Conservation (phyloP, 2,113 vertebrate genomes). For the Entomyzon cyanotis region DNA sequence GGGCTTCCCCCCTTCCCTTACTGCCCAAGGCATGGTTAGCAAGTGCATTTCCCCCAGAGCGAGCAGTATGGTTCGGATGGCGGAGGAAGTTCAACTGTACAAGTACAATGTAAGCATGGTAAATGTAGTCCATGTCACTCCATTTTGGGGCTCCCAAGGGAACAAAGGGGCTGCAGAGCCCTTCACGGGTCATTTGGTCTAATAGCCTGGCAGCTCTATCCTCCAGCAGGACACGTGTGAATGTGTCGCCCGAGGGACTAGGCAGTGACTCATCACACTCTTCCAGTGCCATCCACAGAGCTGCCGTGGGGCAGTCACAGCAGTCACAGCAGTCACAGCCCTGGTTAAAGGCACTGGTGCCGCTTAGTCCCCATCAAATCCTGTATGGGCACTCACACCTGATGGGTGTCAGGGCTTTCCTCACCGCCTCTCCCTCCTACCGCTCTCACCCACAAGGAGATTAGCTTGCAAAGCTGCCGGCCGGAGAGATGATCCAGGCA, state of each 20-base stretch:
- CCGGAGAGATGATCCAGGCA: neutral
- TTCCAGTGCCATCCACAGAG: neutral
- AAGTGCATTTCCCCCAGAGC: neutral
- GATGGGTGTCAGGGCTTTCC: neutral
- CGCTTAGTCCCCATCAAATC: neutral
- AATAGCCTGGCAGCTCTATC: neutral
- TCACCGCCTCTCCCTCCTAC: neutral
- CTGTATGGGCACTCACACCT: neutral
- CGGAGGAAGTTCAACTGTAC: neutral
- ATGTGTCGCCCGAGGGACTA: neutral
- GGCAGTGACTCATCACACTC: neutral
- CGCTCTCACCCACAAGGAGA: neutral
- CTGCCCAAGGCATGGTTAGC: neutral
- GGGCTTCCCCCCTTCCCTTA: neutral
- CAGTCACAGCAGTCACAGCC: neutral
- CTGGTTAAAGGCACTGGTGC: neutral
- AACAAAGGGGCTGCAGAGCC: neutral
- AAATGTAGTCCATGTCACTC: neutral
- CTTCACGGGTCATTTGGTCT: neutral
- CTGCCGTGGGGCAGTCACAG: neutral
- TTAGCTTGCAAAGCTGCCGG: neutral
- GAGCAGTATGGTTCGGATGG: neutral
- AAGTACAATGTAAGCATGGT: neutral
- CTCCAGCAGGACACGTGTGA: neutral
- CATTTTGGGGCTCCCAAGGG: neutral